Percentiles rank a stretch among this genome's conserved stretches.
Evolutionary conservation across 2,113 vertebrate species (phyloP).

Genomic region (Apodemus sylvaticus): DNA sequence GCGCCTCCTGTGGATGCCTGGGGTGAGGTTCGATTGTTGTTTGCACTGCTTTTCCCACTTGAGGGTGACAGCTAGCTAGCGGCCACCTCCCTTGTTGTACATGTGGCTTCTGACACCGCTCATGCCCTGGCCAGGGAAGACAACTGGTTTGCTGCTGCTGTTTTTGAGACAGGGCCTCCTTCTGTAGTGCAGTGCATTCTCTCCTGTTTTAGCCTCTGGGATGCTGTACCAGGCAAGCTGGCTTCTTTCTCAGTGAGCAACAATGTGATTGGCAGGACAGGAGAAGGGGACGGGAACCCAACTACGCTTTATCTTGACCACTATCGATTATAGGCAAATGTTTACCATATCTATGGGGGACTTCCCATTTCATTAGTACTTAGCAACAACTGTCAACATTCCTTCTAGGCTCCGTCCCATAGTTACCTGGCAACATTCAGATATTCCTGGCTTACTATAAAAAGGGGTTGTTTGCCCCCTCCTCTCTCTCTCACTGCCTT

Average conservation of each 20-base stretch:
- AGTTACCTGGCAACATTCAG: too few relatives aligned
- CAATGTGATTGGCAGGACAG: neutral
- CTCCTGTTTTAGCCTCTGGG: neutral
- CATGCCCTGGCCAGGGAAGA: neutral
- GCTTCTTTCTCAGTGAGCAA: neutral
- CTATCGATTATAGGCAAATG: neutral
- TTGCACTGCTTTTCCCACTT: neutral
- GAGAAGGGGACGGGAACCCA: neutral
- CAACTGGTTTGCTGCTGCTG: neutral
- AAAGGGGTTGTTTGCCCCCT: too few relatives aligned
- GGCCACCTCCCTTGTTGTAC: rapidly evolving
- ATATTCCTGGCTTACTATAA: too few relatives aligned
- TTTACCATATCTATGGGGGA: too few relatives aligned
- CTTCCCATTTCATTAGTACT: neutral
- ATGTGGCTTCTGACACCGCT: neutral
- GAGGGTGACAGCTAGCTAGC: neutral
- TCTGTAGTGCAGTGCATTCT: neutral
- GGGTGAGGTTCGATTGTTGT: neutral
- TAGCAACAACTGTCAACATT: neutral
- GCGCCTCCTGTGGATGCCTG: rapidly evolving
- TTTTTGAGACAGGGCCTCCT: neutral
- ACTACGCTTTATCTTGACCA: neutral
- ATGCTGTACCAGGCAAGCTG: neutral
- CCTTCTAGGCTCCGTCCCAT: too few relatives aligned
- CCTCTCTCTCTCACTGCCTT: too few relatives aligned